A percentile compares a stretch with the other conserved stretches of the same genome.
These are phyloP conservation scores for Leptinotarsa lineolata DNA, from an alignment of 1,140 invertebrate genomes.

Conservation along the genomic window DNA sequence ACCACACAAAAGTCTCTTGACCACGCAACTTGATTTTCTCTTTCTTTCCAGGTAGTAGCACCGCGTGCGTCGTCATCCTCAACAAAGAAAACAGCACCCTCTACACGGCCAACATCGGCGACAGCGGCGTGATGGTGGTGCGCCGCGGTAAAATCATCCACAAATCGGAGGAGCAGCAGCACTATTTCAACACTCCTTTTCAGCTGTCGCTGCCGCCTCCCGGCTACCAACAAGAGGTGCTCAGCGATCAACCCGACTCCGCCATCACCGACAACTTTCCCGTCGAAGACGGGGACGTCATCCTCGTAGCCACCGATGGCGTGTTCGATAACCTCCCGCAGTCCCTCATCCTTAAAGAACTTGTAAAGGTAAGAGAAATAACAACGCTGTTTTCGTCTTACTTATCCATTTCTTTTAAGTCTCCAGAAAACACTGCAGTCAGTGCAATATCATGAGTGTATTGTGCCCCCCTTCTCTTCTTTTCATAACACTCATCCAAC, in stretches of 20 bases:
- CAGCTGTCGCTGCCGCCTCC: conserved; percentile 93
- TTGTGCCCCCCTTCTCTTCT: too few species aligned
- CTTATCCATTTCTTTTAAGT: too few species aligned
- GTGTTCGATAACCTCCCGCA: conserved; percentile 98
- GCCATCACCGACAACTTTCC: conserved; percentile 89
- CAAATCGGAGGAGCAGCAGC: conserved; percentile 93
- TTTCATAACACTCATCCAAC: too few species aligned
- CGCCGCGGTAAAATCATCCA: conserved; percentile 85
- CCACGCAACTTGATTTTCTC: too few species aligned
- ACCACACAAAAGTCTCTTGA: too few species aligned
- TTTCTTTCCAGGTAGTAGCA: conserved; percentile 81
- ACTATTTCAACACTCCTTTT: conserved; percentile 98
- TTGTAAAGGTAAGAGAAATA: conserved; percentile 62
- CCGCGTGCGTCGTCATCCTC: conserved; percentile 93
- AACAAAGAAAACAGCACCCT: conserved; percentile 87
- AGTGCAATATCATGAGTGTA: too few species aligned
- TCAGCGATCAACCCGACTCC: conserved; percentile 90
- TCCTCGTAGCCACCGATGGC: conserved; percentile 94
- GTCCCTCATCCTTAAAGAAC: conserved; percentile 80
- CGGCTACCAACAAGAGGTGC: conserved; percentile 78
- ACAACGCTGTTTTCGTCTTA: too few species aligned
- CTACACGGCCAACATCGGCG: conserved; percentile 97
- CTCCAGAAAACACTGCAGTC: too few species aligned
- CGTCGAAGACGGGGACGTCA: conserved; percentile 93
- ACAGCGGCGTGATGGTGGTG: conserved; percentile 95